phyloP scores from a whole-genome alignment of 2,888 invertebrate genomes.

The Chesias legatella region DNA sequence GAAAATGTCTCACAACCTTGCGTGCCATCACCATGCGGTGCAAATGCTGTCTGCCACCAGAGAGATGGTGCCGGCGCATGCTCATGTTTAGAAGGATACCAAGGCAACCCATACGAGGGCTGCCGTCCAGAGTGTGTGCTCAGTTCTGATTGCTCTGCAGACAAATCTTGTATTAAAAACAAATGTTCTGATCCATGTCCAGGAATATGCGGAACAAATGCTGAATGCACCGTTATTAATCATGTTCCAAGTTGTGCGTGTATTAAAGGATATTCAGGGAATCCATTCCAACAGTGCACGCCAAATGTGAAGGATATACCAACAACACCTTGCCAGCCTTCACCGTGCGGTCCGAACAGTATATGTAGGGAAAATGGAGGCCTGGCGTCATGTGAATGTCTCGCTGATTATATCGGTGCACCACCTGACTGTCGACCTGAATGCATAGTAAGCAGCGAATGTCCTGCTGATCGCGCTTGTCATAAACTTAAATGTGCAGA shows the following conservation, averaged over 20 bases:
- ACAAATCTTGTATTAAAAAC: constrained; percentile 90
- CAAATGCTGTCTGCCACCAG: constrained; percentile 89
- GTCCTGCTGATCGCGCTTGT: constrained; percentile 87
- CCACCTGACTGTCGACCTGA: constrained; percentile 88
- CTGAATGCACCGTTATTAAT: constrained; percentile 91
- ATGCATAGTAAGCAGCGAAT: constrained; percentile 89
- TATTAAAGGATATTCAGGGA: constrained; percentile 84
- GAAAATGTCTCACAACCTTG: constrained; percentile 85
- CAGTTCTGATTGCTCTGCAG: constrained; percentile 91
- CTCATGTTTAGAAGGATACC: constrained; percentile 88
- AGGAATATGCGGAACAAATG: constrained; percentile 90
- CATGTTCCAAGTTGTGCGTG: constrained; percentile 94
- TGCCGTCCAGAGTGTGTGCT: constrained; percentile 93
- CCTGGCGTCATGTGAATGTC: constrained; percentile 87
- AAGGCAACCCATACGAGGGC: constrained; percentile 92
- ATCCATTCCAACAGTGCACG: constrained; percentile 81
- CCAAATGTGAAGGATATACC: constrained; percentile 43
- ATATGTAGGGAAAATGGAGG: constrained; percentile 87
- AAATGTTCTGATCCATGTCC: constrained; percentile 93
- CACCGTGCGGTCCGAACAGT: constrained; percentile 89
- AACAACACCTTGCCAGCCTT: constrained; percentile 85
- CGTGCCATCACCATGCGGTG: constrained; percentile 92
- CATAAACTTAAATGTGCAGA: constrained; percentile 88
- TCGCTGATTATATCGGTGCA: constrained; percentile 84
- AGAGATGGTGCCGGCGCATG: constrained; percentile 90